These are phyloP conservation scores for Amiota mariae DNA, from an alignment of 2,888 invertebrate species.

Conservation along the genomic window DNA sequence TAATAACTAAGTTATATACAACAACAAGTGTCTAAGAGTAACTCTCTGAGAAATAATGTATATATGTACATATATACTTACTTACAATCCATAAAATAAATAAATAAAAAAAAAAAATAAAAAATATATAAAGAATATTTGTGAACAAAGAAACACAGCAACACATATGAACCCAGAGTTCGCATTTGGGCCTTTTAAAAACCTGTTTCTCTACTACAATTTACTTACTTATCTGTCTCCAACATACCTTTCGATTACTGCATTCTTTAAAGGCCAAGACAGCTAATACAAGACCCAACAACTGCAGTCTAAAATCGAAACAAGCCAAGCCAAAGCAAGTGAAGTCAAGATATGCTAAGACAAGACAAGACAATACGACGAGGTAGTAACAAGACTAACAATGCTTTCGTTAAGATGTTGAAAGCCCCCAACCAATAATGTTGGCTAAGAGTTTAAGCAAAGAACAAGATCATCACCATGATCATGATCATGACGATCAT, in stretches of 20 bases:
- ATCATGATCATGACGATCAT: conserved; percentile 40
- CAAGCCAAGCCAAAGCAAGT: neutral
- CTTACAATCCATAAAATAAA: conserved; percentile 13
- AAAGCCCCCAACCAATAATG: neutral
- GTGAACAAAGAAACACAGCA: conserved; percentile 18
- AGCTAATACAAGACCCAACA: neutral
- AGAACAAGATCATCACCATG: conserved; percentile 20
- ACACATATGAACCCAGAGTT: neutral
- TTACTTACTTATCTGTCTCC: neutral
- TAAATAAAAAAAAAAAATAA: conserved; percentile 2
- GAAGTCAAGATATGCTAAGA: neutral
- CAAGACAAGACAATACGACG: too few relatives aligned
- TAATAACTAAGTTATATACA: too few relatives aligned
- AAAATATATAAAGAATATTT: neutral
- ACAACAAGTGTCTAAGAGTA: too few relatives aligned
- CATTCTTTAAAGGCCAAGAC: conserved; percentile 53
- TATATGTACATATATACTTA: too few relatives aligned
- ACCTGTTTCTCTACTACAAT: conserved; percentile 3
- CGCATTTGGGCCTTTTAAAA: neutral
- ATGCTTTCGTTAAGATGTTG: neutral
- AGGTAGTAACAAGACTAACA: too few relatives aligned
- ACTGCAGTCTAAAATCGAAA: neutral
- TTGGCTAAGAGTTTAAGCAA: neutral
- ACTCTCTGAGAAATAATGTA: too few relatives aligned
- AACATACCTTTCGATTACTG: conserved; percentile 65